These are phyloP conservation scores for Sapayoa aenigma DNA, from an alignment of 2,113 vertebrate species.

Conservation along the genomic window DNA sequence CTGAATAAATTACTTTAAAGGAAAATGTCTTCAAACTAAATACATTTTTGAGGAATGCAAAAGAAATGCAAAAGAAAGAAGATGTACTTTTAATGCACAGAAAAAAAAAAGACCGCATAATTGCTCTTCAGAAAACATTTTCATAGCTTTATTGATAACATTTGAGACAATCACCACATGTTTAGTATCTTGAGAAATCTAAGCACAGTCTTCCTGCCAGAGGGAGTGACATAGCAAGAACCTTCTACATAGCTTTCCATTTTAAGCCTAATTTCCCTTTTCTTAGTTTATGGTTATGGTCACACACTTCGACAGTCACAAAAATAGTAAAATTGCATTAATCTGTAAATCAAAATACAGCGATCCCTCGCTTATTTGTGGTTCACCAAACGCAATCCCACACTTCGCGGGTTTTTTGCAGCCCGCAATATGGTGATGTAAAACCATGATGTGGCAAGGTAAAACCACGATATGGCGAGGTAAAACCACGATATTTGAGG, in stretches of 20 bases:
- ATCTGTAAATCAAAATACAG: neutral
- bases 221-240: constrained; percentile 27
- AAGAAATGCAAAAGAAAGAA: neutral
- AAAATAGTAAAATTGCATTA: neutral
- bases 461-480: too few relatives aligned
- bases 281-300: constrained; percentile 15
- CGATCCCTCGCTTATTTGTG: too few relatives aligned
- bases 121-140: neutral
- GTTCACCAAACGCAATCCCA: too few relatives aligned
- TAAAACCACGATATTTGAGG: too few relatives aligned
- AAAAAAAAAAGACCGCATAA: neutral
- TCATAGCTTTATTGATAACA: neutral
- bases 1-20: neutral
- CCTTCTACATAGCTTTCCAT: constrained; percentile 31
- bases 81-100: neutral
- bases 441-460: too few relatives aligned
- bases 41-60: neutral
- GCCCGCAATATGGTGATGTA: too few relatives aligned
- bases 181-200: constrained; percentile 33
- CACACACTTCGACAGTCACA: neutral
- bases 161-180: constrained; percentile 12
- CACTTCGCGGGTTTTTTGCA: too few relatives aligned
- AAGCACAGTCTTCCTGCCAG: constrained; percentile 16
- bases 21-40: neutral
- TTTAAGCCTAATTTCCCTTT: constrained; percentile 35